Evolutionary conservation across 2,113 vertebrate species (phyloP).

Genomic region (Turdus rufiventris): DNA sequence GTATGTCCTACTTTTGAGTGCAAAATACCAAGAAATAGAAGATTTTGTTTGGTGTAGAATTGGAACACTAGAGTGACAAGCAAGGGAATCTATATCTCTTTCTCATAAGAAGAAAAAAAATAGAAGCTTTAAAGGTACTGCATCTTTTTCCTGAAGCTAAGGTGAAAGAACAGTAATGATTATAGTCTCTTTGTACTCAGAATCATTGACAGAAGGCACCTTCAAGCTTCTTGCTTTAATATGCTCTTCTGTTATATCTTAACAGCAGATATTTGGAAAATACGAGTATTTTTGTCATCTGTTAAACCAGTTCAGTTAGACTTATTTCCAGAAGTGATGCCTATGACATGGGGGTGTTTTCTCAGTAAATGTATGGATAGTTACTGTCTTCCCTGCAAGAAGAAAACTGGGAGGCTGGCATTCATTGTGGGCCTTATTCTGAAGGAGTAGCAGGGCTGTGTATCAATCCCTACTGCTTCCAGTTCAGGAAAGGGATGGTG

Average conservation of each 20-base stretch:
- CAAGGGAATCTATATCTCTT: neutral
- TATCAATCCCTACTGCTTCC: neutral
- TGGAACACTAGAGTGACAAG: neutral
- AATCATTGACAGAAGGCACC: neutral
- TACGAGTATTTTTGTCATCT: neutral
- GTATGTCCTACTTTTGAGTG: constrained; percentile 9
- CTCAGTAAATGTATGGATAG: neutral
- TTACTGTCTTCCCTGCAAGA: neutral
- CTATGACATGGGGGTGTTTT: neutral
- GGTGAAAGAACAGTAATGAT: neutral
- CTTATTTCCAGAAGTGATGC: neutral
- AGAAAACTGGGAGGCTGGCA: neutral
- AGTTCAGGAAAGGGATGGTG: neutral
- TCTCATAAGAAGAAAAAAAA: neutral
- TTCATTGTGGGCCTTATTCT: neutral
- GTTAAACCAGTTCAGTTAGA: neutral
- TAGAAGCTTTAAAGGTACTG: neutral
- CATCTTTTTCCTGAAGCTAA: neutral
- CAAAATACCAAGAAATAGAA: neutral
- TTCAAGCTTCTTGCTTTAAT: constrained; percentile 7
- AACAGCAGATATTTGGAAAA: neutral
- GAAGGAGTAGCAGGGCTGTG: neutral
- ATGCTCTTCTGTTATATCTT: neutral
- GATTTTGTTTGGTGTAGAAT: neutral
- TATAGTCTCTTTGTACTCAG: neutral